Evolutionary conservation across 2,113 vertebrate species (phyloP).

Genomic region (Sula dactylatra): DNA sequence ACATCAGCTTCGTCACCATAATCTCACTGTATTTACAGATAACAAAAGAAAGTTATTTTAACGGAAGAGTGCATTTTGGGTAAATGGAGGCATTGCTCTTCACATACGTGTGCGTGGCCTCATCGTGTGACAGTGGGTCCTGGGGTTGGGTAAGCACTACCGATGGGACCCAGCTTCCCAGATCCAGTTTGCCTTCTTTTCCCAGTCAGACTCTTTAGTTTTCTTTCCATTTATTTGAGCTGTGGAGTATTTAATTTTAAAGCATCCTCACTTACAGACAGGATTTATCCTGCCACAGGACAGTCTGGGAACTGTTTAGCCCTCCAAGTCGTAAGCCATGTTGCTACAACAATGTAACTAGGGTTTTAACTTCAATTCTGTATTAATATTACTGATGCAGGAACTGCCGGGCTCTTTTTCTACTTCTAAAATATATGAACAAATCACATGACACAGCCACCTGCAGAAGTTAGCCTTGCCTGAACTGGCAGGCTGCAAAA

Average conservation of each 20-base stretch:
- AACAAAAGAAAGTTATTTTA: background rate
- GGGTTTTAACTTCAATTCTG: background rate
- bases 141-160: background rate
- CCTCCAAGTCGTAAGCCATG: background rate
- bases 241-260: background rate
- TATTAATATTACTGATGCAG: background rate
- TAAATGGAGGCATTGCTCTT: background rate
- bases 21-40: background rate
- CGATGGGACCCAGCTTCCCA: background rate
- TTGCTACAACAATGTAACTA: background rate
- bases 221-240: background rate
- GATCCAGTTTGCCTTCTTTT: background rate
- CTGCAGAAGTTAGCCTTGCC: background rate
- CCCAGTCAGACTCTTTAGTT: background rate
- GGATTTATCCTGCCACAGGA: background rate
- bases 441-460: background rate
- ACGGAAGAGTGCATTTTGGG: background rate
- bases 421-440: background rate
- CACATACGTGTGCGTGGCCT: rapidly evolving
- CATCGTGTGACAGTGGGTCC: rapidly evolving
- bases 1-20: background rate
- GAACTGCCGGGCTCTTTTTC: background rate
- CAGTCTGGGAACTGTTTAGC: background rate
- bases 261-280: background rate
- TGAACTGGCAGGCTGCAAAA: background rate